Evolutionary conservation across 2,113 vertebrate species (phyloP), one percentile per base, ranked within the genome.

Genomic region (Python bivittatus): DNA sequence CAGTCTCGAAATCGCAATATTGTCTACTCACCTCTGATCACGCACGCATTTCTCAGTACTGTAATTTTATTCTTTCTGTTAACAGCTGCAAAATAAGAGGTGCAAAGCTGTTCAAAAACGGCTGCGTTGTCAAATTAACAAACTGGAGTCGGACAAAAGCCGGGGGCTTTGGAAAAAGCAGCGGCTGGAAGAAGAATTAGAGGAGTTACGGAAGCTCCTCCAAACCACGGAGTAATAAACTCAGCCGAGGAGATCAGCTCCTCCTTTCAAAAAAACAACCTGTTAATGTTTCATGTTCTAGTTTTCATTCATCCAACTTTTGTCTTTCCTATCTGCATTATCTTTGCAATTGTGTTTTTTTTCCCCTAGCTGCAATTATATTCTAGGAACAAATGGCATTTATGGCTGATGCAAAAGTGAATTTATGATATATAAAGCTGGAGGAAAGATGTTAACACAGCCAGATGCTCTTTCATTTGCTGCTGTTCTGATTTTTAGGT

Each of bases 71-170:
- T 86, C 44, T 48, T 84, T 0, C 94, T 92, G 92, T 92, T 17
- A 88, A 94, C 88, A 98, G 98, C 97, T 98, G 56, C 97, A 98
- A 90, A 97, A 97, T 95, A 98, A 98, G 93, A 97, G 98, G 95
- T 98, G 97, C 0, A 90, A 97, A 93, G 98, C 98, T 84, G 97
- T 98, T 95, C 96, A 98, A 42, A 98, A 98, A 88, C 98, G 98
- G 92, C 95, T 98, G 84, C 97, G 94, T 88, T 98, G 97, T 86
- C 98, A 98, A 11, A 90, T 98, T 93, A 98, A 97, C 83, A 98
- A 97, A 86, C 72, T 97, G 60, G 95, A 97, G 53, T 95, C 96
- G 85, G 96, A 95, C 42, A 97, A 95, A 96, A 97, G 97, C 17
- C 97, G 97, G 1, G 96, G 97, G 96, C 96, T 95, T 2, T 97